Percentiles rank a stretch among this genome's conserved stretches.
Conservation (phyloP, 92 coral and sea anemone species). For the Epizoanthus stellaris region DNA sequence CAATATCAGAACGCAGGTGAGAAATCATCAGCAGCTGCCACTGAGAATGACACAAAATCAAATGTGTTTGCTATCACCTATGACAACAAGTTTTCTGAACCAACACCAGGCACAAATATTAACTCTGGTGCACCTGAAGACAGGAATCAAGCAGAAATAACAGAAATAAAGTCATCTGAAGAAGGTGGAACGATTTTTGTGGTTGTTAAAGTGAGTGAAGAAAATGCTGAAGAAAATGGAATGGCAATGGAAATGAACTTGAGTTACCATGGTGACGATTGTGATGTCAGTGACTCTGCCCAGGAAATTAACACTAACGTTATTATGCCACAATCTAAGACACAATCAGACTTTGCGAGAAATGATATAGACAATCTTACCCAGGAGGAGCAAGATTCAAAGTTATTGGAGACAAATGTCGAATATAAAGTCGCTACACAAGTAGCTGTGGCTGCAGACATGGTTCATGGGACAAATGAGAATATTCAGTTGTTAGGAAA, state of each 20-base stretch:
- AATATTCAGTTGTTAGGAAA: too few relatives aligned
- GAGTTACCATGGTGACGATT: constrained; percentile 33
- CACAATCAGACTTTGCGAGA: too few relatives aligned
- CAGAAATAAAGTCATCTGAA: not conserved
- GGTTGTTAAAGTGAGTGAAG: not conserved
- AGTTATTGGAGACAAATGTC: too few relatives aligned
- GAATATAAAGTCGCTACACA: too few relatives aligned
- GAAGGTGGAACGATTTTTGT: not conserved
- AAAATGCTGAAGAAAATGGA: not conserved
- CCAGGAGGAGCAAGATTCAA: too few relatives aligned
- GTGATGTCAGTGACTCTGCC: not conserved
- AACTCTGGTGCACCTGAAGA: not conserved
- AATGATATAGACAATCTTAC: too few relatives aligned
- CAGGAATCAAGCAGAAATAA: not conserved
- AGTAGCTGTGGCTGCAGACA: too few relatives aligned
- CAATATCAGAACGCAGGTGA: constrained; percentile 5
- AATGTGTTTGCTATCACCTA: not conserved
- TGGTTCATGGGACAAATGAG: too few relatives aligned
- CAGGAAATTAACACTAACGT: not conserved
- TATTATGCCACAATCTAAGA: not conserved
- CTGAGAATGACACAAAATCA: not conserved
- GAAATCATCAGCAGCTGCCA: not conserved
- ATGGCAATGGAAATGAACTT: not conserved
- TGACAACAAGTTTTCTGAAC: constrained; percentile 11
- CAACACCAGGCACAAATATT: not conserved